Conservation (phyloP, 1,140 invertebrate genomes). For the Drosophila watanabei region DNA sequence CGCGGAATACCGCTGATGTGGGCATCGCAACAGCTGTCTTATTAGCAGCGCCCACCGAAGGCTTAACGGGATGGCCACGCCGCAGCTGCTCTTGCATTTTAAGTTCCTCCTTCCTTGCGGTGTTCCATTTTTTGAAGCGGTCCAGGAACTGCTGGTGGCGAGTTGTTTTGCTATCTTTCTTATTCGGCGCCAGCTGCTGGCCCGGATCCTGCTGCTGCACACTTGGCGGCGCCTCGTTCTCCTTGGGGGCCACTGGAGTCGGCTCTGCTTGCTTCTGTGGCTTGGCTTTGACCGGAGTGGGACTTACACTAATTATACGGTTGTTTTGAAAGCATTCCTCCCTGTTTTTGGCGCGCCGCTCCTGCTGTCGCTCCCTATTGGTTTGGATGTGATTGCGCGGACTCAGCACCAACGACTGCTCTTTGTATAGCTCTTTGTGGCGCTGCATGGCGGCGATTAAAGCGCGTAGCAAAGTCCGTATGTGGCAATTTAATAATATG, state of each 20-base stretch:
- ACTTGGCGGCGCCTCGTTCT: conserved; percentile 10
- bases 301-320: conserved; percentile 49
- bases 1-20: conserved; percentile 5
- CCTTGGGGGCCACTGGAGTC: conserved; percentile 3
- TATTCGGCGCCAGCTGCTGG: not conserved
- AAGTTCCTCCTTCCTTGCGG: conserved; percentile 11
- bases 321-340: conserved; percentile 57
- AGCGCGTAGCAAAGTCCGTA: too few species aligned
- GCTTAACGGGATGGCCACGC: conserved; percentile 1
- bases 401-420: conserved; percentile 38
- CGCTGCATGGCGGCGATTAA: conserved; percentile 23
- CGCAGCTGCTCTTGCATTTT: conserved; percentile 5
- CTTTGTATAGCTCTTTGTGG: conserved; percentile 47
- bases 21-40: conserved; percentile 1
- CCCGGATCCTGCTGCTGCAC: not conserved
- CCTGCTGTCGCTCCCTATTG: conserved; percentile 46
- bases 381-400: conserved; percentile 39
- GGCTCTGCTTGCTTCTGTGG: not conserved
- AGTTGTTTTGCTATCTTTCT: not conserved
- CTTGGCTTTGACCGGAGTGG: conserved; percentile 26
- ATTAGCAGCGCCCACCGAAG: not conserved
- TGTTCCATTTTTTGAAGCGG: conserved; percentile 49
- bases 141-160: conserved; percentile 37
- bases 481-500: not conserved
- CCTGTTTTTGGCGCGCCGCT: conserved; percentile 48